phyloP scores from a whole-genome alignment of 2,113 vertebrate species.

The Uria lomvia region DNA sequence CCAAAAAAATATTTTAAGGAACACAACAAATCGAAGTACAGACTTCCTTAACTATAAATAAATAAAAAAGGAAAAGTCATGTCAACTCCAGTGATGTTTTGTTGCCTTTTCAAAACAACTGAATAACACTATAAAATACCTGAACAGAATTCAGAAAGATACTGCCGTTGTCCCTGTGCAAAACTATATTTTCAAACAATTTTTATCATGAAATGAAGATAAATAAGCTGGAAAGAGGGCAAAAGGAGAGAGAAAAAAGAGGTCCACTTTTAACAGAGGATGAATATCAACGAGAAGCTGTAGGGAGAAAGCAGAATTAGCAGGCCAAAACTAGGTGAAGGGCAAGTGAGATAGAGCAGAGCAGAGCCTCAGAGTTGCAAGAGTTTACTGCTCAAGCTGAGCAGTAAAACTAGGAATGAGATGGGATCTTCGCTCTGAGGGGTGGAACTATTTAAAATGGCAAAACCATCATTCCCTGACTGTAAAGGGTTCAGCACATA shows the following conservation, averaged over 20 bases:
- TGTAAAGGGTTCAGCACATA: background rate
- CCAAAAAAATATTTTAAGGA: constrained; percentile 11
- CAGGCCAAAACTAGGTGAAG: background rate
- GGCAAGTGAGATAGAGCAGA: fast-evolving
- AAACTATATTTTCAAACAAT: background rate
- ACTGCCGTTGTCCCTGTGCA: background rate
- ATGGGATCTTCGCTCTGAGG: background rate
- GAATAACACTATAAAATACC: background rate
- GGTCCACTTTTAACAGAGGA: background rate
- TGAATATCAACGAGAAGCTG: background rate
- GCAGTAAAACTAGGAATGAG: background rate
- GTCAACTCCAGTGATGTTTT: background rate
- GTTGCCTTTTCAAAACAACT: background rate
- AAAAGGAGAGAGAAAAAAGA: background rate
- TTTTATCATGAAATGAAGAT: background rate
- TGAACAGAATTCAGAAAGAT: background rate
- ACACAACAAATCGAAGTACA: background rate
- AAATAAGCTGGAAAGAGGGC: background rate
- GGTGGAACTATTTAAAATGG: background rate
- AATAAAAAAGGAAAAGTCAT: background rate
- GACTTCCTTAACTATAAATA: background rate
- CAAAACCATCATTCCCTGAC: background rate
- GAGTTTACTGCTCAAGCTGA: fast-evolving
- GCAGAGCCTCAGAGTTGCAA: background rate
- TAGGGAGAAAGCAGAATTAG: background rate